Percentiles rank a stretch among this genome's conserved stretches.
These are phyloP conservation scores for Drosophila lowei DNA, from an alignment of 1,140 invertebrate genomes.

Conservation along the genomic window DNA sequence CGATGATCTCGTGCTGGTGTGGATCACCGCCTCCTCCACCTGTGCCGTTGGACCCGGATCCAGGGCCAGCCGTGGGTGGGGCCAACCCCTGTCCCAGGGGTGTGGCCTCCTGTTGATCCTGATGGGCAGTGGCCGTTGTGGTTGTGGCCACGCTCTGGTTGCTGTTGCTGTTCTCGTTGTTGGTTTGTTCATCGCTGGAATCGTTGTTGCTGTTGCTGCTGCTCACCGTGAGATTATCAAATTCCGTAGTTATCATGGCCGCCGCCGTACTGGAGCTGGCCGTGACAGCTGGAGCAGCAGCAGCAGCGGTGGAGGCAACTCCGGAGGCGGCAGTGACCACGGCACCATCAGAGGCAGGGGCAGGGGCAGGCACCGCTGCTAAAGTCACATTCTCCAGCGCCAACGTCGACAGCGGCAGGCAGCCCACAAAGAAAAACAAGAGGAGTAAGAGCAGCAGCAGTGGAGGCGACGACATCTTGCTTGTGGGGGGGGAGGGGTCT, in stretches of 20 bases:
- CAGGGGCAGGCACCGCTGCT: constrained; percentile 12
- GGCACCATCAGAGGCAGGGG: no score
- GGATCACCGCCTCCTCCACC: not conserved
- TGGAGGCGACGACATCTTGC: constrained; percentile 51
- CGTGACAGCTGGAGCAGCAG: constrained; percentile 19
- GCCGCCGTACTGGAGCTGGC: constrained; percentile 30
- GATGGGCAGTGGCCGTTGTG: constrained; percentile 11
- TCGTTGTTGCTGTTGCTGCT: constrained; percentile 38
- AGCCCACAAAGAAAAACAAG: constrained; percentile 14
- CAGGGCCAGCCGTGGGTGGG: constrained; percentile 9
- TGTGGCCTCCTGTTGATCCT: constrained; percentile 17
- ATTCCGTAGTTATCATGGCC: constrained; percentile 15
- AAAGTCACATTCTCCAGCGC: constrained; percentile 39
- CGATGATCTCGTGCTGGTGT: constrained; percentile 65
- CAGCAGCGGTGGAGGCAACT: constrained; percentile 7
- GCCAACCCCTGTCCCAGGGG: constrained; percentile 1
- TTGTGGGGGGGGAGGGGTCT: no score
- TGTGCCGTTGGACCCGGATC: constrained; percentile 11
- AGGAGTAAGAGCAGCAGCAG: constrained; percentile 23
- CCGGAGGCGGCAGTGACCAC: not conserved
- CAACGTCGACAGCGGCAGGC: constrained; percentile 31
- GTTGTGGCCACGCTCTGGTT: constrained; percentile 7
- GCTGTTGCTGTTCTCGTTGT: constrained; percentile 19
- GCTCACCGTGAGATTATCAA: constrained; percentile 24
- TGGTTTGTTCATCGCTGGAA: constrained; percentile 46